Percentiles rank a stretch among this genome's conserved stretches.
Evolutionary conservation across 2,888 invertebrate genomes (phyloP).

Genomic region (Drosophila macrothrix): DNA sequence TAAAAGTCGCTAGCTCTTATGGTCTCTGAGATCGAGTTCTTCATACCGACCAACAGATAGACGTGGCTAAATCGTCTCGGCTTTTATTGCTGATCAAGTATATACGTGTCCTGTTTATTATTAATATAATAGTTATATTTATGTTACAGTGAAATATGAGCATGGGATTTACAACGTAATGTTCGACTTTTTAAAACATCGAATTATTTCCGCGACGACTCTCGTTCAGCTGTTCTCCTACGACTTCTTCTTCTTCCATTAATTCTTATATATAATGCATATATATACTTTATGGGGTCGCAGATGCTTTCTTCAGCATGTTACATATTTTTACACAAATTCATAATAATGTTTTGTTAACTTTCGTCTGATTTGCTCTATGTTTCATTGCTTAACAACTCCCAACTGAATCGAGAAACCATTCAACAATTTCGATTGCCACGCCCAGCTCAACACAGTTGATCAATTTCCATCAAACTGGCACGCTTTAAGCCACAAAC

Average conservation of each 20-base stretch:
- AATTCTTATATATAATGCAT: background rate
- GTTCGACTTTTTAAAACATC: too few species aligned
- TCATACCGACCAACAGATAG: background rate
- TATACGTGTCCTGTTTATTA: too few species aligned
- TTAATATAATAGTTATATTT: too few species aligned
- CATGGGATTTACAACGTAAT: too few species aligned
- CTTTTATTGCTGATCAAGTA: background rate
- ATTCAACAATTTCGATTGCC: background rate
- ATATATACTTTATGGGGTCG: background rate
- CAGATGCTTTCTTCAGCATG: background rate
- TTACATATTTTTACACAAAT: background rate
- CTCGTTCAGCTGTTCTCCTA: too few species aligned
- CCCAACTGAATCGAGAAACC: background rate
- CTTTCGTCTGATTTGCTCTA: accelerated
- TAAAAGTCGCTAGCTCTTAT: background rate
- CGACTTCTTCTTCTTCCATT: too few species aligned
- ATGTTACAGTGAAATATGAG: too few species aligned
- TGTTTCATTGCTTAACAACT: background rate
- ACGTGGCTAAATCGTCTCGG: background rate
- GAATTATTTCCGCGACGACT: too few species aligned
- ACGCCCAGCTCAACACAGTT: slow-evolving; percentile 10
- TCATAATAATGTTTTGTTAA: background rate
- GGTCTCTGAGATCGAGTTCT: accelerated
- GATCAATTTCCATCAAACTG: background rate
- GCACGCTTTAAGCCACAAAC: slow-evolving; percentile 51